Percentiles rank a stretch among this genome's conserved stretches.
Evolutionary conservation across 2,113 vertebrate genomes (phyloP).

Genomic region (Erinaceus europaeus): DNA sequence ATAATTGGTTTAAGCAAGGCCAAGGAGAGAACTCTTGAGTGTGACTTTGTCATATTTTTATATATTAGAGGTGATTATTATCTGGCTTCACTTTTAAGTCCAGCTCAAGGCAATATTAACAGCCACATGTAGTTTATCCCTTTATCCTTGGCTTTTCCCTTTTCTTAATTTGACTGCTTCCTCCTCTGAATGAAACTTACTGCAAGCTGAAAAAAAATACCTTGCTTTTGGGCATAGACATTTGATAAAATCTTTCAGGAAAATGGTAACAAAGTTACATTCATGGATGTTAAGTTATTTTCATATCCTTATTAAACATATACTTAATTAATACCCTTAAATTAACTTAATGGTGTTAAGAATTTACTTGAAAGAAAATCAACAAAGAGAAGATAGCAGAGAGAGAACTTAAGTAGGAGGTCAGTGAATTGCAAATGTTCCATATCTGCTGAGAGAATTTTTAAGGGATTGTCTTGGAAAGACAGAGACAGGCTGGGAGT

Average conservation of each 20-base stretch:
- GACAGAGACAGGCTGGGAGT: too few species aligned
- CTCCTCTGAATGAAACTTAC: neutral
- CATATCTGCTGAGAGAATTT: neutral
- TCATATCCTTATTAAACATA: neutral
- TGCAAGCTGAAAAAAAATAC: neutral
- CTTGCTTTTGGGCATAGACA: neutral
- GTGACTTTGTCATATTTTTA: neutral
- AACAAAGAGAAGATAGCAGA: neutral
- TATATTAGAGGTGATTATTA: neutral
- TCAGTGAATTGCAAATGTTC: neutral
- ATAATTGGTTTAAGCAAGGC: neutral
- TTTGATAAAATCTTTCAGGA: neutral
- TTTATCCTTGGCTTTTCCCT: neutral
- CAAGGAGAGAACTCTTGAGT: neutral
- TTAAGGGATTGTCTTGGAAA: too few species aligned
- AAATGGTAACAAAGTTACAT: neutral
- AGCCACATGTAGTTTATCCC: neutral
- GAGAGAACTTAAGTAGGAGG: neutral
- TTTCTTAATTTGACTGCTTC: slow-evolving; percentile 19
- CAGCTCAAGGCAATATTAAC: neutral
- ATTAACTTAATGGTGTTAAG: neutral
- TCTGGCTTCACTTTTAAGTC: slow-evolving; percentile 10
- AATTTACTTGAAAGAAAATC: slow-evolving; percentile 38
- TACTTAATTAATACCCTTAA: too few species aligned
- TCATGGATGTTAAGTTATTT: neutral